phyloP scores from a whole-genome alignment of 2,113 vertebrate species.

The Nothocercus nigrocapillus region DNA sequence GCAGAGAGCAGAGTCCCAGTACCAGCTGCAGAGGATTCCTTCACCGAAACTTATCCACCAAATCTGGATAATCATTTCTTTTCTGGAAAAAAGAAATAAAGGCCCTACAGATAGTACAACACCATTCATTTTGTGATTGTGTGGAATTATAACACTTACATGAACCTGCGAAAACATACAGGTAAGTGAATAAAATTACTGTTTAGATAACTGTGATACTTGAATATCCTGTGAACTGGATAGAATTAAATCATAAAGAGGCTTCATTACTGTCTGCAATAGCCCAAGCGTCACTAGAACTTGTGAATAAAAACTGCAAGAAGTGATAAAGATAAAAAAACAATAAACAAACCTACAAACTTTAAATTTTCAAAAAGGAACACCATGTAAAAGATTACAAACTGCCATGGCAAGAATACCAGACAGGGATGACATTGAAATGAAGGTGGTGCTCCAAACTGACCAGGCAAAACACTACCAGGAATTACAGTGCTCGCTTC shows the following conservation, averaged over 20 bases:
- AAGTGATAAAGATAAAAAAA: background rate
- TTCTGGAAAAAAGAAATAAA: background rate
- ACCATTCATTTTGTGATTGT: background rate
- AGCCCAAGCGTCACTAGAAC: background rate
- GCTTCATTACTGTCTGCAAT: background rate
- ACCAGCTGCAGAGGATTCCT: background rate
- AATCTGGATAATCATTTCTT: background rate
- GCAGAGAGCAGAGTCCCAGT: background rate
- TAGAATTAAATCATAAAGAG: background rate
- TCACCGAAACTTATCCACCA: background rate
- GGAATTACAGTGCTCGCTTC: background rate
- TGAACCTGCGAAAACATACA: background rate
- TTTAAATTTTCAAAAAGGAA: background rate
- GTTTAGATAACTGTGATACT: background rate
- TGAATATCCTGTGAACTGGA: background rate
- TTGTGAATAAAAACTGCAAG: background rate
- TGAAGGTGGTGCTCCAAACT: background rate
- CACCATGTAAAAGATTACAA: background rate
- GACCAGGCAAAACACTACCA: background rate
- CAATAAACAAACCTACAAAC: background rate
- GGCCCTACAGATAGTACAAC: background rate
- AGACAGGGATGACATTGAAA: background rate
- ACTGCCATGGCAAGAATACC: background rate
- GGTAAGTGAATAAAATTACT: background rate
- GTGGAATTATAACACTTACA: background rate